Evolutionary conservation across 2,113 vertebrate genomes (phyloP), one percentile per base, ranked within the genome.

Genomic region (Hippocampus mohnikei): DNA sequence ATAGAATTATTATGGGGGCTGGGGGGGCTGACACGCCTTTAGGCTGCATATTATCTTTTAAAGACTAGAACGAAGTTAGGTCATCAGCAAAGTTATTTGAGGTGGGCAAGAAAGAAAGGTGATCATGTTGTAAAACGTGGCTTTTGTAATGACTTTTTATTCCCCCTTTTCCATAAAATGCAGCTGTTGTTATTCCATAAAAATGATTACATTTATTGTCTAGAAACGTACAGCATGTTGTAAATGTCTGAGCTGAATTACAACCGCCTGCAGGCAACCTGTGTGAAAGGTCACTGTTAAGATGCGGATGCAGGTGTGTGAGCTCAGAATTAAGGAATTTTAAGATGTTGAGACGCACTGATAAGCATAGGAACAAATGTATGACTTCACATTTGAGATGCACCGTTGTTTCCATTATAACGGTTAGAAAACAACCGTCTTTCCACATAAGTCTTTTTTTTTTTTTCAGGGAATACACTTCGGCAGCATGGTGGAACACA

Each of bases 281-380:
- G 50, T 70, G 65, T 59, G 67, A 79, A 75, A 60, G 79, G 74
- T 81, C 77, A 76, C 74, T 78, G 83, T 79, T 75, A 77, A 81
- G 80, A 77, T 82, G 66, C 70, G 66, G 76, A 67, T 65, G 80
- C 55, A 77, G 69, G 74, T 63, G 8, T 46, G 58, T 85, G 84
- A 87, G 80, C 81, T 87, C 50, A 84, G 40, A 58, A 72, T 67
- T 78, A 67, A 82, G 81, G 78, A 88, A 91, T 88, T 71, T 75
- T 44, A 74, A 68, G 66, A 18, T 64, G n/a, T 68, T 86, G 62
- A 82, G 83, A 87, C 83, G 67, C 79, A 82, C 76, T 82, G 84
- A 91, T 87, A 82, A 67, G 72, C 73, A 74, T 70, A 41, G 53
- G 50, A 65, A 71, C 55, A 83, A 75, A 87, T 77, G 13, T 52